Conservation (phyloP, 2,888 invertebrate species). For the Scaptomyza tumidula region DNA sequence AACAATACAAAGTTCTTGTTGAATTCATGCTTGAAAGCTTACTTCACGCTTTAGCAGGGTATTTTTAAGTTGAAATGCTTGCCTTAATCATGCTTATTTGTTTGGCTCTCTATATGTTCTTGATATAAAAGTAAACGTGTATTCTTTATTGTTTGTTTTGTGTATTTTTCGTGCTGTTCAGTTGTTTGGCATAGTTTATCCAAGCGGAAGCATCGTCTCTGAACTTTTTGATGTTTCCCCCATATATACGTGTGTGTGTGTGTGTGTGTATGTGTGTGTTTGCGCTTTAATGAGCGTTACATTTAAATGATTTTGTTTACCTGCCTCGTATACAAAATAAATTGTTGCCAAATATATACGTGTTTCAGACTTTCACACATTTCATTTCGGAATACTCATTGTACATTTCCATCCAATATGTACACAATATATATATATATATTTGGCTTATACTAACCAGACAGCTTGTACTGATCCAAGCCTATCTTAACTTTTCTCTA, state of each 20-base stretch:
- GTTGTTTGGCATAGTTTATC: constrained; percentile 31
- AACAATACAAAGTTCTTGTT: background rate
- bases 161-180: constrained; percentile 30
- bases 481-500: constrained; percentile 57
- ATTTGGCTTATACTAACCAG: constrained; percentile 14
- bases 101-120: constrained; percentile 17
- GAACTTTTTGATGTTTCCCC: constrained; percentile 46
- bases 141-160: constrained; percentile 55
- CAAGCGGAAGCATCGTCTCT: constrained; percentile 68
- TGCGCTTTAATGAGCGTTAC: constrained; percentile 59
- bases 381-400: background rate
- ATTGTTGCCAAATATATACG: constrained; percentile 11
- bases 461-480: constrained; percentile 50
- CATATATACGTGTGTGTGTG: constrained; percentile 9
- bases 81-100: constrained; percentile 7
- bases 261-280: constrained; percentile 49
- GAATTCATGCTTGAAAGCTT: background rate
- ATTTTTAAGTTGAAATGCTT: constrained; percentile 7
- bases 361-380: constrained; percentile 3
- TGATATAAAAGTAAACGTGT: constrained; percentile 19
- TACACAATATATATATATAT: constrained; percentile 1
- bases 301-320: constrained; percentile 53
- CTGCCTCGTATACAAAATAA: constrained; percentile 26
- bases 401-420: background rate
- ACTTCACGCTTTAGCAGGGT: constrained; percentile 2